phyloP scores from a whole-genome alignment of 2,888 invertebrate species.

The Amitus sp. region DNA sequence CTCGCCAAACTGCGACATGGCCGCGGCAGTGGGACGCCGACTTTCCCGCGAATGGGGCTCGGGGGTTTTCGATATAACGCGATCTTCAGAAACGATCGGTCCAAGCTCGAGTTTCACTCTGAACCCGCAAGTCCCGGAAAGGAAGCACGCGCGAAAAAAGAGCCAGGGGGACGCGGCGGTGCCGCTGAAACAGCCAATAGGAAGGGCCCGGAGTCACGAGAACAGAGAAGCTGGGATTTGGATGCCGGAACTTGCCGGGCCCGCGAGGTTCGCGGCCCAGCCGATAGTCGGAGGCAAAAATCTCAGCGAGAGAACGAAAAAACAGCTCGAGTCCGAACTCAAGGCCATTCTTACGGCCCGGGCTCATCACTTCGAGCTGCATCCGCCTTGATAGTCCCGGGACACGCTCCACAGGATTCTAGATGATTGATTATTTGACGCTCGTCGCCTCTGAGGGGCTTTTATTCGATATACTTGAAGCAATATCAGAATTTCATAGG shows the following conservation, averaged over 20 bases:
- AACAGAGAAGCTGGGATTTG: conserved; percentile 52
- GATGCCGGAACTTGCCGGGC: conserved; percentile 52
- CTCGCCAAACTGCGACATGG: conserved; percentile 59
- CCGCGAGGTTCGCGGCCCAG: conserved; percentile 53
- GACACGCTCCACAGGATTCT: conserved; percentile 37
- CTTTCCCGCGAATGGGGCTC: conserved; percentile 63
- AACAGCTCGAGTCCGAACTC: conserved; percentile 62
- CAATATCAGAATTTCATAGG: conserved; percentile 64
- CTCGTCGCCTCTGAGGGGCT: conserved; percentile 65
- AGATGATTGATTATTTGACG: conserved; percentile 45
- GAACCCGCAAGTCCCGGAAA: conserved; percentile 50
- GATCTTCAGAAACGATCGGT: conserved; percentile 58
- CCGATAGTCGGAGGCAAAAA: conserved; percentile 61
- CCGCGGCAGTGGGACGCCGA: conserved; percentile 59
- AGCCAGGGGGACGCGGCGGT: conserved; percentile 44
- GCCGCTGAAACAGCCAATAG: conserved; percentile 54
- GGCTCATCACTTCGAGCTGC: conserved; percentile 62
- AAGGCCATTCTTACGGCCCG: conserved; percentile 63
- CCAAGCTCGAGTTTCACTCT: conserved; percentile 48
- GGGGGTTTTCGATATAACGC: conserved; percentile 56
- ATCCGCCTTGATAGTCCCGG: conserved; percentile 61
- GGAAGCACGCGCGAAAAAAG: conserved; percentile 41
- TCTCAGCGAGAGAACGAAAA: conserved; percentile 61
- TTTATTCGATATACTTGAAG: conserved; percentile 61
- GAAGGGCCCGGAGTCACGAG: conserved; percentile 62